These are phyloP conservation scores for Mormyrops attenuatus DNA, from an alignment of 2,797 vertebrate species.

Conservation along the genomic window DNA sequence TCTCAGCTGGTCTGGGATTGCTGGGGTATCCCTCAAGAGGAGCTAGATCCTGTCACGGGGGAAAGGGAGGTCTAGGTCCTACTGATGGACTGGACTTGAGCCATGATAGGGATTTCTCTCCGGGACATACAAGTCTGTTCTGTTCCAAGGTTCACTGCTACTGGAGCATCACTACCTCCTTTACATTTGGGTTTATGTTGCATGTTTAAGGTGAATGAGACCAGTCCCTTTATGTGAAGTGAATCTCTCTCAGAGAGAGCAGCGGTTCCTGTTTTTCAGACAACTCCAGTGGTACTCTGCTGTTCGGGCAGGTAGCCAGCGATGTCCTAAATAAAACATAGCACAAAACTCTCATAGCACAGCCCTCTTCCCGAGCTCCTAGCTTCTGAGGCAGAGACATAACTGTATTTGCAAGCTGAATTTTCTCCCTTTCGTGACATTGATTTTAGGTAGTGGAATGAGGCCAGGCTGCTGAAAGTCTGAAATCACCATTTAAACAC, in stretches of 20 bases:
- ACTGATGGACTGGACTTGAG: neutral
- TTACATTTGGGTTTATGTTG: neutral
- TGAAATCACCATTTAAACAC: neutral
- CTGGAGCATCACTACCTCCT: neutral
- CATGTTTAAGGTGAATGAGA: neutral
- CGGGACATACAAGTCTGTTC: neutral
- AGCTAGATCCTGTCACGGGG: neutral
- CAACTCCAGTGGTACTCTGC: neutral
- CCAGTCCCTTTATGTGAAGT: neutral
- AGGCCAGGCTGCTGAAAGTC: neutral
- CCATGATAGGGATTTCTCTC: neutral
- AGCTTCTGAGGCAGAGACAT: constrained; percentile 1
- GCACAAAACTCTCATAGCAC: neutral
- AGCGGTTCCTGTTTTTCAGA: neutral
- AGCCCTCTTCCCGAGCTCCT: neutral
- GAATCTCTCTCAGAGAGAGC: neutral
- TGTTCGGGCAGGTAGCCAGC: neutral
- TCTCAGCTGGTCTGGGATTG: neutral
- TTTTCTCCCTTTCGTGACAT: constrained; percentile 4
- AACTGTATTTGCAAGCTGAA: neutral
- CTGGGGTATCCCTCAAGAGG: neutral
- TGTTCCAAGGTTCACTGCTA: neutral
- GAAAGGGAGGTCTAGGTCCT: neutral
- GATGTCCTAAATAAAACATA: neutral
- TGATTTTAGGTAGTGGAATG: neutral